Evolutionary conservation across 64 coral and sea anemone genomes (phyloP).

Genomic region (Acropora yongei): DNA sequence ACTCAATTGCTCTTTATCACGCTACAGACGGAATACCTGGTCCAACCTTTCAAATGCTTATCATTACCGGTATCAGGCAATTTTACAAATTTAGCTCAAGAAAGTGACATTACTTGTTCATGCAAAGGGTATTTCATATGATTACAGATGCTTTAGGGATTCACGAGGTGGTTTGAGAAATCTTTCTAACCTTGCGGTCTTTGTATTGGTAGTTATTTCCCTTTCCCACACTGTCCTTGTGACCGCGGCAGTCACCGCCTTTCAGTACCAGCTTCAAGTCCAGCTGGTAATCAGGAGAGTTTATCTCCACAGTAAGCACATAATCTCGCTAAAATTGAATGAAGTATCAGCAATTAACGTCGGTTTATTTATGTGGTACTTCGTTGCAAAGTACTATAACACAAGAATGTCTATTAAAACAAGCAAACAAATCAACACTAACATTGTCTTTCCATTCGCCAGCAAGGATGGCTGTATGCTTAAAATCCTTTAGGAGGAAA

Average conservation of each 20-base stretch:
- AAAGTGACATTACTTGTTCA: too few species aligned
- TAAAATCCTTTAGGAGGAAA: background rate
- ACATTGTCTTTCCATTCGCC: background rate
- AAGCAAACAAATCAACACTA: background rate
- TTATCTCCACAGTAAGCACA: background rate
- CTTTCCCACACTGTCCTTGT: background rate
- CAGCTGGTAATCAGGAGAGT: background rate
- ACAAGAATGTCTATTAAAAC: background rate
- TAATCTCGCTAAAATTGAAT: background rate
- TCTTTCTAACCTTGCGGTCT: background rate
- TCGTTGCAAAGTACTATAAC: background rate
- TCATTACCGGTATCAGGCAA: too few species aligned
- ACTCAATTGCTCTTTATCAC: too few species aligned
- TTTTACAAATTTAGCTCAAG: too few species aligned
- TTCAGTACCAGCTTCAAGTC: background rate
- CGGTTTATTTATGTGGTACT: background rate
- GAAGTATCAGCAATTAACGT: background rate
- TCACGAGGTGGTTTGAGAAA: background rate
- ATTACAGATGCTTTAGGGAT: too few species aligned
- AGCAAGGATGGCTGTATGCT: background rate
- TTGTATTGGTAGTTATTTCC: background rate
- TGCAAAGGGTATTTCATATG: too few species aligned
- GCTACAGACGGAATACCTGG: too few species aligned
- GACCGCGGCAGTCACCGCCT: background rate
- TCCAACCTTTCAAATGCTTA: too few species aligned